Percentiles rank a stretch among this genome's conserved stretches.
Conservation (phyloP, 2,797 vertebrate species). For the Hipposideros larvatus region DNA sequence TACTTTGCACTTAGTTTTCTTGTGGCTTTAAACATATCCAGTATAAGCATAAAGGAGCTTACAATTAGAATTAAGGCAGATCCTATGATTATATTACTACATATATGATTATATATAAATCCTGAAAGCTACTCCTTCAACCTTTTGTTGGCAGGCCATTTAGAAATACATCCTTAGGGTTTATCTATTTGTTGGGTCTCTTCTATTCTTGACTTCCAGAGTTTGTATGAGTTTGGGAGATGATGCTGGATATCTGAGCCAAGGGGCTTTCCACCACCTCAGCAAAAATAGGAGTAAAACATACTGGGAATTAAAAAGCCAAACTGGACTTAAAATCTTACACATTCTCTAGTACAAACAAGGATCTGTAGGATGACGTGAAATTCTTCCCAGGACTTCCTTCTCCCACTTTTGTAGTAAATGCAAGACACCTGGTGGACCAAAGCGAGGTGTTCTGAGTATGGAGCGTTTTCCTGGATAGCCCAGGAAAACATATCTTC, state of each 20-base stretch:
- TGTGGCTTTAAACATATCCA: not conserved
- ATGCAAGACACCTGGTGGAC: not conserved
- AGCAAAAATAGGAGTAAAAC: not conserved
- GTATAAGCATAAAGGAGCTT: not conserved
- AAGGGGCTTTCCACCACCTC: not conserved
- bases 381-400: not conserved
- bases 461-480: not conserved
- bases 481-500: not conserved
- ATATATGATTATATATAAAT: not conserved
- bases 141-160: not conserved
- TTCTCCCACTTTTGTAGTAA: not conserved
- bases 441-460: not conserved
- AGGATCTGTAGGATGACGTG: not conserved
- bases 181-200: not conserved
- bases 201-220: not conserved
- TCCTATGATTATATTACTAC: not conserved
- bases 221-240: not conserved
- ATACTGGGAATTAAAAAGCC: not conserved
- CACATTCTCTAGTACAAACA: not conserved
- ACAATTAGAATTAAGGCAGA: not conserved
- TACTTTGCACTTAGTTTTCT: not conserved
- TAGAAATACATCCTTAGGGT: not conserved
- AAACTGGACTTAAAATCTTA: not conserved
- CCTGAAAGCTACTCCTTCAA: not conserved
- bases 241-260: not conserved